Evolutionary conservation across 1,140 invertebrate species (phyloP), one percentile per base, ranked within the genome.

Genomic region (Drosophila pruinosa): DNA sequence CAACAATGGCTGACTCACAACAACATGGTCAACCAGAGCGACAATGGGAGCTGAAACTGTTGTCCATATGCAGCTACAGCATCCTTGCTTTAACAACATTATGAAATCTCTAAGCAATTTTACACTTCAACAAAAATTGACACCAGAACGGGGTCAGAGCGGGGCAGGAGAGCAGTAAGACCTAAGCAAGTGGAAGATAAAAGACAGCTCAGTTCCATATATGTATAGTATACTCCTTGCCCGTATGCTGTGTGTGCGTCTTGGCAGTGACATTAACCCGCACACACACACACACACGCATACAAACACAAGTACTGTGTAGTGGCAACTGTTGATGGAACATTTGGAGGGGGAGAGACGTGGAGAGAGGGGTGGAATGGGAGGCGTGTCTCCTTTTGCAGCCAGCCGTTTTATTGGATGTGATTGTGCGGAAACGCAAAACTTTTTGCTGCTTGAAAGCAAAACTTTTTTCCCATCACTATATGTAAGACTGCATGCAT

Each of bases 81-180:
- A 62, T 63, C 41, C 47, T 50, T 12, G 68, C 72, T 69, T 80
- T 80, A 88, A 88, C 82, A 78, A 69, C 61, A 78, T 82, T 88
- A 88, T 88, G 78, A 82, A 88, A 88, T 88, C 82, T 88, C 75
- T 48, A 75, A 82, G 82, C 83, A 88, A 88, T 89, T 88, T 88
- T 89, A 89, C 82, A 88, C 82, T 86, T 86, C 62, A 88, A 72
- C 82, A 82, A 82, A 89, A 88, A 88, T 82, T 88, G 82, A 89
- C 78, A 88, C 75, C 75, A 31, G 22, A 48, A 48, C 14, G 22
- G 28, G 22, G 22, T 19, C 10, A 22, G 10, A 54, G 7, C 10
- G 28, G 24, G 19, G 15, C 21, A n/a, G 58, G n/a, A 41, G 39
- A 36, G 19, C n/a, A 19, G 36, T 22, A 69, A 67, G 48, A 76